Base-by-base conservation (phyloP, 2,797 vertebrate genomes). In the Sebastes kiyomatsui region DNA sequence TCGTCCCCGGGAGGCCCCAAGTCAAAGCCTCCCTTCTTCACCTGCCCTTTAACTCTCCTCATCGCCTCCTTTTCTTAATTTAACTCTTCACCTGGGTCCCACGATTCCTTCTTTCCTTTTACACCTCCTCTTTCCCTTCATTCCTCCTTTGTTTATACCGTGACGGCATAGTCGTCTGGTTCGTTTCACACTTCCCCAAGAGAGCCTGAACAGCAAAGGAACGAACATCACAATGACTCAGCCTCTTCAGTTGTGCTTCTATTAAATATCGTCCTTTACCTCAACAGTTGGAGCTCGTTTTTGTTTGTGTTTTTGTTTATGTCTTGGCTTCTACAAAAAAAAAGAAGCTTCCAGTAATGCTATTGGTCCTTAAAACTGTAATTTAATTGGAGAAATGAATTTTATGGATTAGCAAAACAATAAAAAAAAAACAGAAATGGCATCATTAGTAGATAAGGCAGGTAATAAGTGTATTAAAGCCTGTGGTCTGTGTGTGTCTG, bases 41-140 rank as follows among this genome's bases (percentile, higher is more conserved):
- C 82, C 93, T 96, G 95, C 94, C 96, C 94, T 96, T 97, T 95
- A 93, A 88, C 80, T 94, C 92, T 84, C 88, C 89, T 88, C 87
- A 71, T 72, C 83, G 69, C 55, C 80, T 88, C 84, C 77, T 77
- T 85, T 89, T 90, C 84, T 84, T 90, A 86, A 83, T 87, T 92
- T 84, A 92, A 88, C 86, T 83, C 92, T 93, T 95, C 90, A 90
- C 80, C 84, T 75, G 78, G 74, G 81, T 79, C 80, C 85, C 70
- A 56, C 25, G 33, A 82, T 67, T 81, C 76, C 25, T 52, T 73
- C 58, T 66, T 85, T 74, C 58, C 71, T 71, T 72, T 56, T 7
- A 16, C 14, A 25, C 14, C 67, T 18, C 4, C 22, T 75, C 30
- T 33, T 38, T 64, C 13, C 61, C 73, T 81, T 81, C 6, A 62